Conservation (phyloP, 2,797 vertebrate species). For the Protosalanx chinensis region DNA sequence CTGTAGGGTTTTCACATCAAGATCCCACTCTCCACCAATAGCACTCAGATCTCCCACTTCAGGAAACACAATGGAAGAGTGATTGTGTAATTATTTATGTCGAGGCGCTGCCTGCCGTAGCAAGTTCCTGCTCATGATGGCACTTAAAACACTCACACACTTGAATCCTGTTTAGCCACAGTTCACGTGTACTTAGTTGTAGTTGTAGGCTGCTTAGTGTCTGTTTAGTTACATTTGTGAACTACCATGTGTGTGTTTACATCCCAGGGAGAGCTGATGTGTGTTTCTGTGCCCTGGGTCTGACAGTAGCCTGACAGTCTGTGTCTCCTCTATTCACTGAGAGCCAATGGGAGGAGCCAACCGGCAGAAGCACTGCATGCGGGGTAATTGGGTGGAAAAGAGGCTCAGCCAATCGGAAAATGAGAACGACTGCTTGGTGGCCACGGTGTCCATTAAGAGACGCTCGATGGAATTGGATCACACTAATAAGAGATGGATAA, state of each 20-base stretch:
- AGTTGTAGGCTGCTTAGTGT: too few relatives aligned
- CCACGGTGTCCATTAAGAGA: conserved; percentile 66
- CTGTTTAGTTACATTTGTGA: background rate
- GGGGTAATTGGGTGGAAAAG: conserved; percentile 75
- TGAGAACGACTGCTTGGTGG: conserved; percentile 62
- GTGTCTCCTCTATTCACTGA: conserved; percentile 48
- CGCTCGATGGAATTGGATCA: conserved; percentile 43
- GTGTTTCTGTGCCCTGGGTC: background rate
- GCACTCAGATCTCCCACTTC: too few relatives aligned
- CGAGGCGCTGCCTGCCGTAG: too few relatives aligned
- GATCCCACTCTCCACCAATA: too few relatives aligned
- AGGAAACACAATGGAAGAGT: too few relatives aligned
- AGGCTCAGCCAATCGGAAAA: conserved; percentile 73
- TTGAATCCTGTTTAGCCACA: too few relatives aligned
- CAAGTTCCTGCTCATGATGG: too few relatives aligned
- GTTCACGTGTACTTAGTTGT: too few relatives aligned
- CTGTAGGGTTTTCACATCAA: too few relatives aligned
- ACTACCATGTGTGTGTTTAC: background rate
- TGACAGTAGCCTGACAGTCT: conserved; percentile 47
- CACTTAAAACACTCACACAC: too few relatives aligned
- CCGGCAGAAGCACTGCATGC: conserved; percentile 64
- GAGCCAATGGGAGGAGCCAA: conserved; percentile 66
- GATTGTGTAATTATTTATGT: too few relatives aligned
- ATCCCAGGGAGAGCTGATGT: background rate
- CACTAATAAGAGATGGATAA: conserved; percentile 46